Percentiles rank a stretch among this genome's conserved stretches.
Conservation (phyloP, 2,797 vertebrate species). For the Rhadinocentrus ornatus region DNA sequence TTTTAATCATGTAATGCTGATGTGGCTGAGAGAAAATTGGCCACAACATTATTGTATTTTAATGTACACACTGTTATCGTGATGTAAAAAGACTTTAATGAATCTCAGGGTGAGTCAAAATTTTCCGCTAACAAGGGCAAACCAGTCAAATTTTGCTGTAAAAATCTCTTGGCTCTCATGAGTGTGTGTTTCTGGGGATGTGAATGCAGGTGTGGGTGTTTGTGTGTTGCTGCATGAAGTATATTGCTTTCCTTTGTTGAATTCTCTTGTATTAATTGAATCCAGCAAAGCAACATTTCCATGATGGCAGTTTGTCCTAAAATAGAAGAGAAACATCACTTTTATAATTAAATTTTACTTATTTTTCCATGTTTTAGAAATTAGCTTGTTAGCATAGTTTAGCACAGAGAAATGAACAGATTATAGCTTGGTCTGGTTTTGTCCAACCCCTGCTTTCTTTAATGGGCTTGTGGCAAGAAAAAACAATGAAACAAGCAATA, state of each 20-base stretch:
- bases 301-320: neutral
- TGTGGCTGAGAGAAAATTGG: neutral
- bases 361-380: neutral
- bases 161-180: constrained; percentile 18
- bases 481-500: too few species aligned
- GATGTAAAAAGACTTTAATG: constrained; percentile 28
- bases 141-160: constrained; percentile 19
- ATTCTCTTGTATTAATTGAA: neutral
- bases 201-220: neutral
- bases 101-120: constrained; percentile 27
- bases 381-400: neutral
- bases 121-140: constrained; percentile 39
- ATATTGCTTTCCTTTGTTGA: neutral
- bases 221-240: neutral
- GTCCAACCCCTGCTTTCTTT: too few species aligned
- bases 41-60: neutral
- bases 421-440: too few species aligned
- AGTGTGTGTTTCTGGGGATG: constrained; percentile 1
- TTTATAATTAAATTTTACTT: too few species aligned
- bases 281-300: neutral
- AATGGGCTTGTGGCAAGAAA: too few species aligned
- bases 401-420: neutral
- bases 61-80: neutral
- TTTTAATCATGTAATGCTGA: neutral
- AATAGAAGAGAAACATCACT: neutral